Percentiles rank a stretch among this genome's conserved stretches.
Conservation (phyloP, 1,140 invertebrate genomes). For the Euura saliciscinereae region DNA sequence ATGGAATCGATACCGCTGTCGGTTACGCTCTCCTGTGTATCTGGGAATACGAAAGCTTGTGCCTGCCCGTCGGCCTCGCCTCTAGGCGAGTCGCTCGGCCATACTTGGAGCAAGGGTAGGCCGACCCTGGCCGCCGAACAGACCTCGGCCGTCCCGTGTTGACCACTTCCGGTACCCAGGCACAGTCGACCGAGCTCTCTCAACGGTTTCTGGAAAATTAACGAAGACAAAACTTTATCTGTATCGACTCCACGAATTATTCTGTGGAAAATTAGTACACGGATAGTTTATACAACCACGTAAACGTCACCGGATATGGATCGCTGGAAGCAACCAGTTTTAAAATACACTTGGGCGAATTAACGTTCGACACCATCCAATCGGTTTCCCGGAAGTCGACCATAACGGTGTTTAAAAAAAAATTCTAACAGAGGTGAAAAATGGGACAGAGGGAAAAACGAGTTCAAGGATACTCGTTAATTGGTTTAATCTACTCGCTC, state of each 20-base stretch:
- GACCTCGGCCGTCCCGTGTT: slow-evolving; percentile 36
- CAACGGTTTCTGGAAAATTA: slow-evolving; percentile 61
- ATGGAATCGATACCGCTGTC: slow-evolving; percentile 72
- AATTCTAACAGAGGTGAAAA: too few species aligned
- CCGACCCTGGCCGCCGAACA: slow-evolving; percentile 45
- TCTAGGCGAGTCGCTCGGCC: slow-evolving; percentile 71
- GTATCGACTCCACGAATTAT: not conserved
- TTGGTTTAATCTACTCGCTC: too few species aligned
- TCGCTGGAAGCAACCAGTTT: too few species aligned
- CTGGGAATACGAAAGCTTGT: slow-evolving; percentile 69
- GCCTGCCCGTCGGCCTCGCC: slow-evolving; percentile 72
- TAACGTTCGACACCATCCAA: too few species aligned
- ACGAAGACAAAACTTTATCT: not conserved
- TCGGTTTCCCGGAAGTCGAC: too few species aligned
- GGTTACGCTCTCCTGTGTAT: slow-evolving; percentile 50
- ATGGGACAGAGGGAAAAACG: too few species aligned
- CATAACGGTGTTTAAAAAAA: too few species aligned
- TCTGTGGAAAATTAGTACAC: too few species aligned
- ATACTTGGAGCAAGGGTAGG: slow-evolving; percentile 69
- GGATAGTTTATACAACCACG: too few species aligned
- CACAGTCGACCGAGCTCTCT: slow-evolving; percentile 63
- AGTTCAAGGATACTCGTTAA: too few species aligned
- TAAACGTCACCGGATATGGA: too few species aligned
- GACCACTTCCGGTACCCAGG: slow-evolving; percentile 52
- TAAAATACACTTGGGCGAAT: too few species aligned